Conservation (phyloP, 2,888 invertebrate genomes). For the Vanessa cardui region DNA sequence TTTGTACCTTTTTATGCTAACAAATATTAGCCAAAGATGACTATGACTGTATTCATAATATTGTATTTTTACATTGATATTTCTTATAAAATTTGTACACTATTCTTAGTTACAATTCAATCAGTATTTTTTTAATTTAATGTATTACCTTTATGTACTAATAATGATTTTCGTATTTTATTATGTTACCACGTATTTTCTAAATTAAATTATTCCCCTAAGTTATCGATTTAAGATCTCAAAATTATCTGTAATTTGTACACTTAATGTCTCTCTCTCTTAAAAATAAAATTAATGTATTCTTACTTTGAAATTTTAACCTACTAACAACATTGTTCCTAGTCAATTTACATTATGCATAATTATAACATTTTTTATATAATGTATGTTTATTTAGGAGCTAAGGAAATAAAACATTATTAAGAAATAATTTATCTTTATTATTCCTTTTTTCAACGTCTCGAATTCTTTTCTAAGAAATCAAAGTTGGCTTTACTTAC, state of each 20-base stretch:
- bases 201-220: conserved; percentile 10
- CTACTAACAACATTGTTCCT: conserved; percentile 21
- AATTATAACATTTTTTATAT: conserved; percentile 19
- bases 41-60: conserved; percentile 13
- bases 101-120: conserved; percentile 6
- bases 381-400: conserved; percentile 9
- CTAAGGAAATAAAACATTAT: conserved; percentile 65
- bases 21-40: conserved; percentile 31
- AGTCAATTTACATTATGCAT: conserved; percentile 34
- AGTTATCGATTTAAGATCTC: conserved; percentile 31
- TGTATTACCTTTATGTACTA: conserved; percentile 12
- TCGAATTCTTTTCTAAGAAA: conserved; percentile 81
- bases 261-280: conserved; percentile 2
- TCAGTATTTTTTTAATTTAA: conserved; percentile 21
- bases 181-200: conserved; percentile 26
- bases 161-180: conserved; percentile 14
- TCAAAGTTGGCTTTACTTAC: conserved; percentile 81
- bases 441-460: conserved; percentile 80
- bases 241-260: conserved; percentile 24
- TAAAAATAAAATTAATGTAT: background rate
- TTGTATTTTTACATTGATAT: conserved; percentile 11
- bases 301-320: conserved; percentile 6
- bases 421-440: conserved; percentile 82
- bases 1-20: conserved; percentile 28
- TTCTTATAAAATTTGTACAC: conserved; percentile 1